phyloP scores from a whole-genome alignment of 2,797 vertebrate genomes.

The Galago senegalensis region DNA sequence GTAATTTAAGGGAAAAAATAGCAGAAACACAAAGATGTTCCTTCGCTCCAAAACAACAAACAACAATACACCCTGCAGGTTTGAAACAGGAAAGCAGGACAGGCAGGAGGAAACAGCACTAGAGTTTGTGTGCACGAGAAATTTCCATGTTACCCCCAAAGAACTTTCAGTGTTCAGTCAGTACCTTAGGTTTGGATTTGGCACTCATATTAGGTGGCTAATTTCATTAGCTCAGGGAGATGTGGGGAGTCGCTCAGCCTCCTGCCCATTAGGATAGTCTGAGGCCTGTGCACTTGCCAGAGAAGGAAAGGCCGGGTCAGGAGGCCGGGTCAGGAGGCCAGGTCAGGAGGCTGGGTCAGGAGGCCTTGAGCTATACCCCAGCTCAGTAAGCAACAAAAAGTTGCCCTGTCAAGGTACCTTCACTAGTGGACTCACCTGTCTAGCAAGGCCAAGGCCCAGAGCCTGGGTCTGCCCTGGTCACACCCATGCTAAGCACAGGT shows the following conservation, averaged over 20 bases:
- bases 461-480: rapidly evolving
- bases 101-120: background rate
- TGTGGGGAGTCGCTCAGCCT: background rate
- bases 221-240: background rate
- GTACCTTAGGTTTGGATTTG: background rate
- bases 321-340: no score
- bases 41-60: background rate
- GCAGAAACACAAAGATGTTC: background rate
- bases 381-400: no score
- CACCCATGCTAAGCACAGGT: rapidly evolving
- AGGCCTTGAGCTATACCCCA: no score
- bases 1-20: background rate
- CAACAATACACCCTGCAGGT: background rate
- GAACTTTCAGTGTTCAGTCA: background rate
- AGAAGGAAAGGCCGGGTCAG: no score
- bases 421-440: no score
- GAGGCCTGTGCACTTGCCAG: background rate
- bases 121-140: background rate
- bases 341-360: no score
- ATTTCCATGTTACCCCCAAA: background rate
- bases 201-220: background rate
- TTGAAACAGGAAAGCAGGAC: background rate
- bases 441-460: no score
- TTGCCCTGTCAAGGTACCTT: background rate
- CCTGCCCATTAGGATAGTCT: background rate